Evolutionary conservation across 2,888 invertebrate species (phyloP).

Genomic region (Heteropelma amictum): DNA sequence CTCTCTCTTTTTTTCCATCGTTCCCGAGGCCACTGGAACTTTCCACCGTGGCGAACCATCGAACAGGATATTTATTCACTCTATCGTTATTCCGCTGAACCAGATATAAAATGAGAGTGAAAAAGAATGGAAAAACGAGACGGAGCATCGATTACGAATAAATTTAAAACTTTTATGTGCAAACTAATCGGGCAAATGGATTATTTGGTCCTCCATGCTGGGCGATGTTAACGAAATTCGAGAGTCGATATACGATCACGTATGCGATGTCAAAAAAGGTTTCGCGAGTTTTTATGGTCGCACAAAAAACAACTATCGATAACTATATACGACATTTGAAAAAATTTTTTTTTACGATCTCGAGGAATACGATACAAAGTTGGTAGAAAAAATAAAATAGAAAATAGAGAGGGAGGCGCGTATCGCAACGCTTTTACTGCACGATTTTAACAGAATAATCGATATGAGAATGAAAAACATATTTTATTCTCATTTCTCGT

Average conservation of each 20-base stretch:
- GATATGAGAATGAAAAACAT: too few relatives aligned
- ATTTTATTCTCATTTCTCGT: too few relatives aligned
- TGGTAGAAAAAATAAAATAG: too few relatives aligned
- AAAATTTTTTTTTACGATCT: too few relatives aligned
- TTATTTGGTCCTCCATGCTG: neutral
- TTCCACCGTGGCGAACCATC: constrained; percentile 27
- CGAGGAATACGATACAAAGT: too few relatives aligned
- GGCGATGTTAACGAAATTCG: neutral
- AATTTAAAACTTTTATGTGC: constrained; percentile 21
- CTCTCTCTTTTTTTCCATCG: constrained; percentile 14
- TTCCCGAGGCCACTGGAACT: constrained; percentile 34
- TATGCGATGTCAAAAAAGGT: too few relatives aligned
- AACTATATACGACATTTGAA: too few relatives aligned
- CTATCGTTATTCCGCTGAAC: constrained; percentile 9
- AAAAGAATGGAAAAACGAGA: neutral
- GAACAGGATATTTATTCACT: neutral
- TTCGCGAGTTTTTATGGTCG: too few relatives aligned
- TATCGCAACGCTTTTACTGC: too few relatives aligned
- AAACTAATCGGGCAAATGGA: constrained; percentile 37
- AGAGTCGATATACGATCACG: neutral
- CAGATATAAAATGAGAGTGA: constrained; percentile 9
- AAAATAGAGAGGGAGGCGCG: too few relatives aligned
- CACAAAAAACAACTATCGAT: too few relatives aligned
- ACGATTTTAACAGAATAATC: too few relatives aligned
- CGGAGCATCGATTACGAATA: constrained; percentile 13